Base-by-base conservation (phyloP, 2,113 vertebrate species). In the Sebastes fasciatus region DNA sequence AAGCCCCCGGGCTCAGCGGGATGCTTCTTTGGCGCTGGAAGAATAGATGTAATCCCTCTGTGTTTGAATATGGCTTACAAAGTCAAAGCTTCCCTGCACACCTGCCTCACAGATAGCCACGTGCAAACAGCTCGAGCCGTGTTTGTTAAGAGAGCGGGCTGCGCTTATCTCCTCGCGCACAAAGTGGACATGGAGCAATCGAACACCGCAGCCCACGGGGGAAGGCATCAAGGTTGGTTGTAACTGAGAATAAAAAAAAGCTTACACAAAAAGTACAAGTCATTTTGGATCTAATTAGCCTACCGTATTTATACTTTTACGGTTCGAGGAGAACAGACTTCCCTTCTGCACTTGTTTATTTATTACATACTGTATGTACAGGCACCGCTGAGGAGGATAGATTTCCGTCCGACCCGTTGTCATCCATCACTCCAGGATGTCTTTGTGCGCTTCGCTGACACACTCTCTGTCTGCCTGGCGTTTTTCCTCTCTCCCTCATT, bases 51-150 rank as follows among this genome's bases (percentile, higher is more conserved):
- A 92, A 92, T 91, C 91, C 86, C 61, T 60, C 63, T 66, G 67
- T 92, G 87, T 92, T 91, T 93, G 87, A 90, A 77, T 88, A 83
- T 85, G 68, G 87, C 80, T 90, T 86, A 88, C 79, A 88, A 78
- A 89, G 71, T 86, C 81, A 88, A 90, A 87, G 84, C 80, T 43
- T 54, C 74, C 48, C 21, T 8, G 43, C 86, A 76, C 88, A 88
- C 83, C 84, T 73, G 89, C 80, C 81, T 85, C 77, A 43, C 64
- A 73, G 88, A 88, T 88, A 87, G 87, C 68, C 82, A 55, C 73
- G 45, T 67, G 85, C 82, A 86, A 86, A 88, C 83, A 88, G 84
- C 79, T 45, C 43, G 5, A 58, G 66, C 52, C 0, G 16, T 46
- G 76, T 85, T 66, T 80, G 61, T 86, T 0, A 65, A 80, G 68